These are phyloP conservation scores for Dasypolia templi DNA, from an alignment of 2,888 invertebrate genomes.

Conservation along the genomic window DNA sequence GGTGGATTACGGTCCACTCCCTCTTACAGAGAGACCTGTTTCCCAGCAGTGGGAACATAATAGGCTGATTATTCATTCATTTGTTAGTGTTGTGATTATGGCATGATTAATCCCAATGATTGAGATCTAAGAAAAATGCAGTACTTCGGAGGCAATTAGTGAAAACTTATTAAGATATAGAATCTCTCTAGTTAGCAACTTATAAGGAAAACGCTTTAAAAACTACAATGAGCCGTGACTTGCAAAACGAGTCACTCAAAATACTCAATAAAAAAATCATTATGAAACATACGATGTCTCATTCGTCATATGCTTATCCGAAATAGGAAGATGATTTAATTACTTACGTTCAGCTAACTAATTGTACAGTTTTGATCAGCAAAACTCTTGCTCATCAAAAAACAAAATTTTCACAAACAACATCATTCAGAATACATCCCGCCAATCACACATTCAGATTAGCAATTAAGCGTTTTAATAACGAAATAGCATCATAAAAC, in stretches of 20 bases:
- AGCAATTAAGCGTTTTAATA: slow-evolving; percentile 59
- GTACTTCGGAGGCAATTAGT: not conserved
- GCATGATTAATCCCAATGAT: no score
- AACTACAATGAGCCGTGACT: not conserved
- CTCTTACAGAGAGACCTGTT: no score
- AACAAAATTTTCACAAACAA: slow-evolving; percentile 35
- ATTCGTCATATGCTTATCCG: not conserved
- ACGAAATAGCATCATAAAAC: slow-evolving; percentile 44
- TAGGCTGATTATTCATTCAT: no score
- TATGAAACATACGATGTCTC: not conserved
- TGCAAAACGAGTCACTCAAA: not conserved
- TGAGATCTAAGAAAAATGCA: not conserved
- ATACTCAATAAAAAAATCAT: not conserved
- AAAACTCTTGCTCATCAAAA: slow-evolving; percentile 34
- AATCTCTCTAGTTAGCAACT: not conserved
- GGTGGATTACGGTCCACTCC: no score
- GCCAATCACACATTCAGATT: slow-evolving; percentile 57
- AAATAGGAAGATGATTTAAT: not conserved
- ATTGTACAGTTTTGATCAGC: not conserved
- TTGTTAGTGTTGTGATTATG: not conserved
- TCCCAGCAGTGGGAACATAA: no score
- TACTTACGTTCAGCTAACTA: not conserved
- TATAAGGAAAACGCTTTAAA: not conserved
- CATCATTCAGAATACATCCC: slow-evolving; percentile 36
- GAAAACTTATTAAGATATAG: not conserved